Conservation (phyloP, 2,888 invertebrate genomes). For the Odontothrips loti region DNA sequence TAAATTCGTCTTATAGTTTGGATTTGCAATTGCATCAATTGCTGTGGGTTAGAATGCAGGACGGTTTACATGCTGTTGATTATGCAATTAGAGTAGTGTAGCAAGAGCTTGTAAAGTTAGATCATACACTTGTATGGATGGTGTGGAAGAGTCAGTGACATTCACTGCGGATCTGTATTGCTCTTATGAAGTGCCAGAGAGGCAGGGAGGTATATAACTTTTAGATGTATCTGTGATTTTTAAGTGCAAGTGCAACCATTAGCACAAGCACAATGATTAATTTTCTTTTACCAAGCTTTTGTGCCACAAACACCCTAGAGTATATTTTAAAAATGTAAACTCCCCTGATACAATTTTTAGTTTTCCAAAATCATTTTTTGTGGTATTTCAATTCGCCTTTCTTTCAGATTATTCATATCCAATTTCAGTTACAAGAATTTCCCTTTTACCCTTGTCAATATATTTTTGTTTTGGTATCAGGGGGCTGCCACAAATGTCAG, state of each 20-base stretch:
- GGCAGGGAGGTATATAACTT: background rate
- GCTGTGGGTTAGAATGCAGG: background rate
- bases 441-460: background rate
- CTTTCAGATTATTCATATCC: too few relatives aligned
- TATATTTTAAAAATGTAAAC: background rate
- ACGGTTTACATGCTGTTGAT: background rate
- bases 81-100: constrained; percentile 12
- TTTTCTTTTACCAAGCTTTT: constrained; percentile 27
- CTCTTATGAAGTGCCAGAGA: background rate
- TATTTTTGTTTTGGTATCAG: background rate
- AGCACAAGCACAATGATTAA: constrained; percentile 10
- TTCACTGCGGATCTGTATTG: background rate
- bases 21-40: constrained; percentile 18
- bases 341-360: constrained; percentile 9
- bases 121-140: background rate
- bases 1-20: background rate
- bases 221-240: constrained; percentile 25
- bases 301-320: constrained; percentile 4
- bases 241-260: background rate
- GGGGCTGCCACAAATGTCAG: too few relatives aligned
- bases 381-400: too few relatives aligned
- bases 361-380: background rate
- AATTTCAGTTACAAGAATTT: too few relatives aligned
- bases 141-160: background rate
- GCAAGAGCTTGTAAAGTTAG: constrained; percentile 1